phyloP scores from a whole-genome alignment of 2,797 vertebrate genomes.

The Champsocephalus gunnari region DNA sequence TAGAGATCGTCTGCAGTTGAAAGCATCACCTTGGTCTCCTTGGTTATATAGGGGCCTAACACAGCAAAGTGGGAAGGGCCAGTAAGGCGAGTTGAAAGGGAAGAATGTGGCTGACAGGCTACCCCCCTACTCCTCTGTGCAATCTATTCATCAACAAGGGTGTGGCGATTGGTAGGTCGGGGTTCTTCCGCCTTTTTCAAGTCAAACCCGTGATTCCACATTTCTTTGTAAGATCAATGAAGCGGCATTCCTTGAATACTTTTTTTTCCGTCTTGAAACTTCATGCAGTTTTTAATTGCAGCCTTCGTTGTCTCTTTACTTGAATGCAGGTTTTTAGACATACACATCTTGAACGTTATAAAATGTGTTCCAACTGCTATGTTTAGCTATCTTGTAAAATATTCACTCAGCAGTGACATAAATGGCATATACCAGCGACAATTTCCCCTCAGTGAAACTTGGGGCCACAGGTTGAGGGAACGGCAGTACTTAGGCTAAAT shows the following conservation, averaged over 20 bases:
- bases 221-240: constrained; percentile 39
- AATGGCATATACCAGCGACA: constrained; percentile 60
- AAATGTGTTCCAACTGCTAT: not conserved
- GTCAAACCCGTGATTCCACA: constrained; percentile 70
- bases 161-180: constrained; percentile 37
- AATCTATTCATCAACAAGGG: constrained; percentile 54
- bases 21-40: constrained; percentile 36
- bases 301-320: not conserved
- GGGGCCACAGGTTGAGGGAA: constrained; percentile 25
- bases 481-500: constrained; percentile 14
- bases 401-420: constrained; percentile 51
- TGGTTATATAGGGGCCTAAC: constrained; percentile 69
- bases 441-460: constrained; percentile 61
- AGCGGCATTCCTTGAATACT: constrained; percentile 38
- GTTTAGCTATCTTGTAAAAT: constrained; percentile 24
- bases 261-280: not conserved
- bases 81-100: constrained; percentile 24
- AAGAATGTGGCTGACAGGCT: constrained; percentile 57
- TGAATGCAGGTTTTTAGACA: constrained; percentile 6
- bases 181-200: constrained; percentile 37
- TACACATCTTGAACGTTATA: constrained; percentile 3
- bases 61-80: constrained; percentile 55
- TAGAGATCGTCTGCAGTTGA: constrained; percentile 68
- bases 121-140: constrained; percentile 23
- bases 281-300: not conserved